Percentiles rank a stretch among this genome's conserved stretches.
Conservation (phyloP, 2,113 vertebrate genomes). For the Pogona vitticeps region DNA sequence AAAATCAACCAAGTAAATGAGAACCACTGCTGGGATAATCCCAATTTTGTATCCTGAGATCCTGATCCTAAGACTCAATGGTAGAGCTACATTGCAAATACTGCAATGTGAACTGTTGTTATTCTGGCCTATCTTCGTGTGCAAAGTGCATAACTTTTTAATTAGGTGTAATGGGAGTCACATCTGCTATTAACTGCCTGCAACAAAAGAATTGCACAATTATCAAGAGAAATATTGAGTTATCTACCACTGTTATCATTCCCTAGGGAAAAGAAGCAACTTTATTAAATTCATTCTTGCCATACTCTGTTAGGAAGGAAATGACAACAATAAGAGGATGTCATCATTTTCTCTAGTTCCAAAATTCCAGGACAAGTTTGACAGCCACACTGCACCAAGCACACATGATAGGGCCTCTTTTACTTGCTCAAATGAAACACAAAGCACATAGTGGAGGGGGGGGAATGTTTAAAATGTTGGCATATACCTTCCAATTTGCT, state of each 20-base stretch:
- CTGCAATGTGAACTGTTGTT: neutral
- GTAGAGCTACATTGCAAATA: neutral
- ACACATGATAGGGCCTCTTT: neutral
- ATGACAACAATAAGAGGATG: neutral
- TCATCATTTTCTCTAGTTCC: neutral
- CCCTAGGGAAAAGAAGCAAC: neutral
- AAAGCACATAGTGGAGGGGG: neutral
- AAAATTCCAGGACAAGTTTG: neutral
- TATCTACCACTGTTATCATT: neutral
- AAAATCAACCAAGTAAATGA: neutral
- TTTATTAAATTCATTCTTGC: neutral
- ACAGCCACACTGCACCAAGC: neutral
- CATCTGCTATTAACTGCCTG: neutral
- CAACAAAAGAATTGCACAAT: neutral
- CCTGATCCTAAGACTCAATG: neutral
- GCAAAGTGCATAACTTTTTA: neutral
- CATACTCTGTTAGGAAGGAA: neutral
- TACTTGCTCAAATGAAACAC: neutral
- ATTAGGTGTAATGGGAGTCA: neutral
- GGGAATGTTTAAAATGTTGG: constrained; percentile 36
- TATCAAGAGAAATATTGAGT: neutral
- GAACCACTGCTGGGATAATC: too few relatives aligned
- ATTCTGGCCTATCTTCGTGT: neutral
- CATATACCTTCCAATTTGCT: constrained; percentile 98
- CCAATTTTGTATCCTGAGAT: neutral